Base-by-base conservation (phyloP, 2,797 vertebrate genomes). In the Pseudochromis fuscus region DNA sequence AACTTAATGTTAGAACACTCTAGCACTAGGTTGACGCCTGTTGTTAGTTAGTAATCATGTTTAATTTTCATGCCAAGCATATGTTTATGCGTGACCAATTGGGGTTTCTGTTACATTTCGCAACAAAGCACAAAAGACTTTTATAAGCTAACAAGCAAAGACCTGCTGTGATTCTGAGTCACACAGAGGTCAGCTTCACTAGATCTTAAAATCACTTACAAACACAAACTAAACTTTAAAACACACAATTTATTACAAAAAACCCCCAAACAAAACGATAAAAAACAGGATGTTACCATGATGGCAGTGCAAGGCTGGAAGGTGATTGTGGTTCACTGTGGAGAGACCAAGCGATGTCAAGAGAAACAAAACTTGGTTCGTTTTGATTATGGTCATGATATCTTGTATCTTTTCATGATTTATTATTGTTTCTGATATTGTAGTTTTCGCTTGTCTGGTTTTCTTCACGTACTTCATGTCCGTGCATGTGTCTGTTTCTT, bases 21-120 rank as follows among this genome's bases (percentile, higher is more conserved):
- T n/a, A n/a, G 24, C 23, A 49, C 21, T 23, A 15, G 69, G 52
- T 18, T 52, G 51, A 70, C 58, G 48, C 65, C 71, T 87, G 87
- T 75, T 85, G 69, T 81, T 77, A 9, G 64, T 89, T 84, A 81
- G 81, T 63, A 86, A 85, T 90, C 76, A 81, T 10, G 35, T 67
- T 30, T 53, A 58, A 67, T 67, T 69, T 75, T 61, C 38, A 49
- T 68, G 84, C 75, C 75, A 86, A 74, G 82, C 64, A 63, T 45
- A n/a, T 87, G 81, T 84, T 84, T 85, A 77, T 77, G 35, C 5
- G 31, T 67, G 67, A 81, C 63, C 49, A 76, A 24, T 51, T 59
- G 52, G n/a, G 38, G 48, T 80, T 79, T 73, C 59, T 82, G 64
- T 78, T 79, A 64, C 35, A 81, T 84, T 69, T 79, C 6, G 11